phyloP scores from a whole-genome alignment of 2,113 vertebrate species.

The Nestor notabilis region DNA sequence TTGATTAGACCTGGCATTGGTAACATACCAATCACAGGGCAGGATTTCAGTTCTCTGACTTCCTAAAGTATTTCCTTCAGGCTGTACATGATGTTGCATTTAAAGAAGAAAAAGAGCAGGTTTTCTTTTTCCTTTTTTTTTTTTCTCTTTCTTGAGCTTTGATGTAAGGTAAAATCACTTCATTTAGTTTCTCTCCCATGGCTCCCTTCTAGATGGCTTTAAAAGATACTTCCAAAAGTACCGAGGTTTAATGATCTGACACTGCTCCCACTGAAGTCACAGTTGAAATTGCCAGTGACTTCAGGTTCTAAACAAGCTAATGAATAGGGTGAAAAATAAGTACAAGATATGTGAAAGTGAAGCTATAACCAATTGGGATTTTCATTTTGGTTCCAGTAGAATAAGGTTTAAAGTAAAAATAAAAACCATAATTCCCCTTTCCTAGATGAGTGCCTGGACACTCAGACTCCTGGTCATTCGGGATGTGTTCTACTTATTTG shows the following conservation, averaged over 20 bases:
- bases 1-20: background rate
- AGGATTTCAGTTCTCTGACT: background rate
- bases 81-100: background rate
- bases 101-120: background rate
- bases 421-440: background rate
- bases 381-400: background rate
- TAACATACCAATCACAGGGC: background rate
- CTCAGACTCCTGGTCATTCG: background rate
- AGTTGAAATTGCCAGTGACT: constrained; percentile 1
- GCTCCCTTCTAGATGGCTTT: background rate
- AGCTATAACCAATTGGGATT: background rate
- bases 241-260: constrained; percentile 15
- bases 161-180: background rate
- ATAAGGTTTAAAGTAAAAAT: background rate
- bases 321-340: constrained; percentile 13
- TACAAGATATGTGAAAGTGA: background rate
- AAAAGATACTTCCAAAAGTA: background rate
- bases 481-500: background rate
- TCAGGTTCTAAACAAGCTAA: constrained; percentile 23
- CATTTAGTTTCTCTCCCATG: background rate
- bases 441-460: background rate
- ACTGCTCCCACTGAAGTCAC: background rate
- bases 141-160: background rate
- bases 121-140: background rate
- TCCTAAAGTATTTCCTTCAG: constrained; percentile 22